Conservation (phyloP, 1,140 invertebrate species). For the Drosophila obscura region DNA sequence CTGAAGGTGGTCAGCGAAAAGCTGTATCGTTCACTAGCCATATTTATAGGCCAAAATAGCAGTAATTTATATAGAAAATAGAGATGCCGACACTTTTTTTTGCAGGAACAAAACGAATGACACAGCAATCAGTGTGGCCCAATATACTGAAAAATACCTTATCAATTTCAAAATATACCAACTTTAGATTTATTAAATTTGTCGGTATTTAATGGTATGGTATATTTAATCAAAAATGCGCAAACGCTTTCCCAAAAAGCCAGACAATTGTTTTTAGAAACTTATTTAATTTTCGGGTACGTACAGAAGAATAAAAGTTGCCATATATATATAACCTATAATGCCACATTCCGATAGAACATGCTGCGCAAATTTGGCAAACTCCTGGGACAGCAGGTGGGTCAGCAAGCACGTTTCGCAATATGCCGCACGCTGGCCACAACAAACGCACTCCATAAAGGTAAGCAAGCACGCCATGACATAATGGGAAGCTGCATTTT, state of each 20-base stretch:
- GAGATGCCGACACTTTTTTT: slow-evolving; percentile 52
- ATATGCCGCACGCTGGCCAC: slow-evolving; percentile 36
- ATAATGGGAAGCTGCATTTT: slow-evolving; percentile 43
- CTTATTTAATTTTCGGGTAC: slow-evolving; percentile 25
- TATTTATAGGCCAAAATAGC: slow-evolving; percentile 77
- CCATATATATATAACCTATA: neutral
- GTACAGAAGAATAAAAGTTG: neutral
- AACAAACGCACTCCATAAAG: slow-evolving; percentile 47
- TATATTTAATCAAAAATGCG: no score
- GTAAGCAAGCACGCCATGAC: slow-evolving; percentile 47
- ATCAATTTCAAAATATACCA: no score
- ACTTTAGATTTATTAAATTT: no score
- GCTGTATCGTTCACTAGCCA: slow-evolving; percentile 98
- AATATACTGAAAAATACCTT: no score
- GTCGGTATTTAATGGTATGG: no score
- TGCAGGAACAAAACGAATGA: slow-evolving; percentile 62
- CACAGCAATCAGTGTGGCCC: slow-evolving; percentile 61
- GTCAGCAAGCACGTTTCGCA: slow-evolving; percentile 31
- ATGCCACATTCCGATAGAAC: neutral
- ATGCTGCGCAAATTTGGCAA: slow-evolving; percentile 55
- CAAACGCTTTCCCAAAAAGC: neutral
- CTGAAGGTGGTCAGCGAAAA: slow-evolving; percentile 99
- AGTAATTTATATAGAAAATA: slow-evolving; percentile 57
- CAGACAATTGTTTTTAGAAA: slow-evolving; percentile 32
- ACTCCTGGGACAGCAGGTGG: slow-evolving; percentile 38